Evolutionary conservation across 2,888 invertebrate genomes (phyloP), one percentile per base, ranked within the genome.

Genomic region (Caenorhabditis macrosperma): DNA sequence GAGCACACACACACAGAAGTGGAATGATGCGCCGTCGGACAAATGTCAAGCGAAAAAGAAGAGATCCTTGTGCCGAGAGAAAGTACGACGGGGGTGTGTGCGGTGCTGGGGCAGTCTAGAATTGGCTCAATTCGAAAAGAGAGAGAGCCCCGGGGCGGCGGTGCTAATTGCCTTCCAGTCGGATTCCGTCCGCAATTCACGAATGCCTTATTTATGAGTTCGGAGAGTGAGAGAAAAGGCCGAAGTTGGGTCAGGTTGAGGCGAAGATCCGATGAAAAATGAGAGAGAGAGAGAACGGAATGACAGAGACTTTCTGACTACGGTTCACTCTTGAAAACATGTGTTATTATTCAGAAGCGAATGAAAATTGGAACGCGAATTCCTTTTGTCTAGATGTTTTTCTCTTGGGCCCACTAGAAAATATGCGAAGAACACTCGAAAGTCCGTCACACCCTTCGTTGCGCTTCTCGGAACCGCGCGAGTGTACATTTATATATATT

Each of bases 61-160:
- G 24, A 60, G 44, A n/a, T n/a, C n/a, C n/a, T n/a, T n/a, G n/a
- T n/a, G n/a, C n/a, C n/a, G n/a, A 5, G 22, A 69, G 90, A 95
- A 92, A 94, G 94, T 84, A 91, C 50, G 41, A 26, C 17, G 6
- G 59, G 52, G n/a, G n/a, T n/a, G n/a, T n/a, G n/a, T n/a, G n/a
- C n/a, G n/a, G 5, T 15, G 55, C 46, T 10, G 22, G 10, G 52
- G 12, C 17, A n/a, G 52, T 48, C 60, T 54, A 24, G 64, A 57
- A 67, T 67, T 61, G 72, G 68, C 59, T 68, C 57, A 66, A 66
- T 67, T 68, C 64, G 64, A 57, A 66, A 20, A 38, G 52, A 9
- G 52, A 35, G 38, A 24, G 17, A 17, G n/a, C 6, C 38, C 48
- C 33, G 46, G 48, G 50, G 50, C 59, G 59, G 15, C 24, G 17